Evolutionary conservation across 2,888 invertebrate species (phyloP).

Genomic region (Acronicta psi): DNA sequence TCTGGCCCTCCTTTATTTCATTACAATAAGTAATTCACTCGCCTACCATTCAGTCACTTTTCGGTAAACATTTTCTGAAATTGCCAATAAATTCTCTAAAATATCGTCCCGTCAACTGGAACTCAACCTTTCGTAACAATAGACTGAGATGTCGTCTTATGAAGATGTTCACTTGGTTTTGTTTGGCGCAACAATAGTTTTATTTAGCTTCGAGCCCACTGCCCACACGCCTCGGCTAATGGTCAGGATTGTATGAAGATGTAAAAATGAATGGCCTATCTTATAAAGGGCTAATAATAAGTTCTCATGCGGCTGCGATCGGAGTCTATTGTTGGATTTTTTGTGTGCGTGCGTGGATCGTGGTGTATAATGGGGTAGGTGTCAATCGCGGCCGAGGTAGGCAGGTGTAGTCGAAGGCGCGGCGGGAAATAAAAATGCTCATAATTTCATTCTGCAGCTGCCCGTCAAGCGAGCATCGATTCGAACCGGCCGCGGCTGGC

Average conservation of each 20-base stretch:
- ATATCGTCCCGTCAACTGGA: slow-evolving; percentile 74
- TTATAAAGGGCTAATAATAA: slow-evolving; percentile 87
- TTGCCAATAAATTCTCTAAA: slow-evolving; percentile 87
- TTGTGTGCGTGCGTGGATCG: slow-evolving; percentile 70
- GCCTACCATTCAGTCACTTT: slow-evolving; percentile 85
- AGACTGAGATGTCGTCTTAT: slow-evolving; percentile 79
- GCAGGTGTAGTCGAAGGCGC: slow-evolving; percentile 77
- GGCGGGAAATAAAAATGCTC: slow-evolving; percentile 84
- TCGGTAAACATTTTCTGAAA: slow-evolving; percentile 86
- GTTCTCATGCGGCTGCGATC: slow-evolving; percentile 86
- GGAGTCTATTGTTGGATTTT: slow-evolving; percentile 83
- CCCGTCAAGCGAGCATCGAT: slow-evolving; percentile 84
- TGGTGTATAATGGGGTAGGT: slow-evolving; percentile 85
- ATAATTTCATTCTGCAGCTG: slow-evolving; percentile 88
- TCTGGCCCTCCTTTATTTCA: slow-evolving; percentile 86
- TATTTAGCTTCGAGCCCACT: slow-evolving; percentile 87
- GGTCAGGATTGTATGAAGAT: slow-evolving; percentile 87
- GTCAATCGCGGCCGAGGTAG: slow-evolving; percentile 81
- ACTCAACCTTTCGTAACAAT: slow-evolving; percentile 78
- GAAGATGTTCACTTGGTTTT: slow-evolving; percentile 88
- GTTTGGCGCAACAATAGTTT: slow-evolving; percentile 87
- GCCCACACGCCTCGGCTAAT: slow-evolving; percentile 88
- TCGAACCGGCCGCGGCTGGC: slow-evolving; percentile 66
- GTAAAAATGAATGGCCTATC: slow-evolving; percentile 84
- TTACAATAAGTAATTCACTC: slow-evolving; percentile 88